phyloP scores from a whole-genome alignment of 2,797 vertebrate species.

The Sardinella longiceps region DNA sequence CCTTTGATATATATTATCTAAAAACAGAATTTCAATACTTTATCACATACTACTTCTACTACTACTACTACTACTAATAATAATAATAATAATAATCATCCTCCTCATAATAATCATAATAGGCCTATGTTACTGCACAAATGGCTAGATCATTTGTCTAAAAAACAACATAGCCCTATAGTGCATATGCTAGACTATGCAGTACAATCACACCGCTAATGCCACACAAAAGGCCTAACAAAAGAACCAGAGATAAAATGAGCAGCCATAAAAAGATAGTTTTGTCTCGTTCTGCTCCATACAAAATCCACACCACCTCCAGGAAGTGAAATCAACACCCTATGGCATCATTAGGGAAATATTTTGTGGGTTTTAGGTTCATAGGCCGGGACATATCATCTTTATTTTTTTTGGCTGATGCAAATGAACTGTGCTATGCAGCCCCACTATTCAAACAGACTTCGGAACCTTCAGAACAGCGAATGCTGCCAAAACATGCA shows the following conservation, averaged over 20 bases:
- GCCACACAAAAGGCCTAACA: background rate
- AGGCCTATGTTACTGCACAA: background rate
- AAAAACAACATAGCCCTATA: background rate
- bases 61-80: too few relatives aligned
- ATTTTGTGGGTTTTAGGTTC: slow-evolving; percentile 68
- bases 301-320: slow-evolving; percentile 31
- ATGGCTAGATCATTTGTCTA: background rate
- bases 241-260: background rate
- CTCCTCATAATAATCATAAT: too few relatives aligned
- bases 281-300: background rate
- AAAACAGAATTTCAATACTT: background rate
- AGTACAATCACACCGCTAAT: background rate
- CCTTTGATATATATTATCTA: background rate
- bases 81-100: too few relatives aligned
- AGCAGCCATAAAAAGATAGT: background rate
- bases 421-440: slow-evolving; percentile 69
- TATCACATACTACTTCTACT: too few relatives aligned
- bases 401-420: slow-evolving; percentile 76
- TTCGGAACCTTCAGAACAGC: slow-evolving; percentile 71
- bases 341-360: slow-evolving; percentile 74
- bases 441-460: slow-evolving; percentile 77
- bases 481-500: slow-evolving; percentile 73
- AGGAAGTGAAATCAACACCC: slow-evolving; percentile 72
- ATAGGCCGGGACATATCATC: slow-evolving; percentile 70
- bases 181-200: too few relatives aligned